phyloP scores from a whole-genome alignment of 2,888 invertebrate genomes.

The Hylaea fasciaria region DNA sequence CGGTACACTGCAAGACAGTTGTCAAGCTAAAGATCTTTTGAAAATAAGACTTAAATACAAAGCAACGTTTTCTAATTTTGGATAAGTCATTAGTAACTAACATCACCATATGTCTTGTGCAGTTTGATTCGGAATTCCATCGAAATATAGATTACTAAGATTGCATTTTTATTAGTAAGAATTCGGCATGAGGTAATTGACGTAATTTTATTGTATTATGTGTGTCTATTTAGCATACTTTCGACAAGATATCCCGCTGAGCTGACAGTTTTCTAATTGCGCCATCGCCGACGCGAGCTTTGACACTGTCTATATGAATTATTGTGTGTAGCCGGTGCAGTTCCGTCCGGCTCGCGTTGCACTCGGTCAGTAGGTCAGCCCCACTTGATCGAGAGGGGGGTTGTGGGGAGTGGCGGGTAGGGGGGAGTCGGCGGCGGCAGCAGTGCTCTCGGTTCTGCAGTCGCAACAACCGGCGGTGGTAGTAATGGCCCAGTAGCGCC shows the following conservation, averaged over 20 bases:
- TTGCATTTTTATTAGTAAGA: not conserved
- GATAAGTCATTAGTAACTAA: no score
- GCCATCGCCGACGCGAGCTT: constrained; percentile 11
- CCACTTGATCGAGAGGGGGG: constrained; percentile 45
- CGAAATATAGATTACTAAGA: no score
- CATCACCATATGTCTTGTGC: no score
- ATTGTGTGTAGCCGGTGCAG: constrained; percentile 61
- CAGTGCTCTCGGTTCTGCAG: constrained; percentile 44
- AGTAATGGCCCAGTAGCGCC: constrained; percentile 56
- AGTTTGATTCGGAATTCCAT: no score
- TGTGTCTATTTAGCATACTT: no score
- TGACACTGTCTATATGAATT: constrained; percentile 18
- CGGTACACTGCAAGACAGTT: constrained; percentile 14
- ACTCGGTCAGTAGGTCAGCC: constrained; percentile 83
- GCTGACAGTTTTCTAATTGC: not conserved
- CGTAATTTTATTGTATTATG: no score
- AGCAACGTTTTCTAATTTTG: no score
- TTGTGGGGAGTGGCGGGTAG: constrained; percentile 35
- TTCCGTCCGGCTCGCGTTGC: constrained; percentile 72
- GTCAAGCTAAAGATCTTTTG: no score
- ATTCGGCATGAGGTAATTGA: no score
- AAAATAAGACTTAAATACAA: no score
- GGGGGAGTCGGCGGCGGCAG: constrained; percentile 39
- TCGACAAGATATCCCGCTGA: no score
- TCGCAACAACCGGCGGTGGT: constrained; percentile 44